Percentiles rank a stretch among this genome's conserved stretches.
Evolutionary conservation across 2,113 vertebrate genomes (phyloP).

Genomic region (Neodon shergylaensis): DNA sequence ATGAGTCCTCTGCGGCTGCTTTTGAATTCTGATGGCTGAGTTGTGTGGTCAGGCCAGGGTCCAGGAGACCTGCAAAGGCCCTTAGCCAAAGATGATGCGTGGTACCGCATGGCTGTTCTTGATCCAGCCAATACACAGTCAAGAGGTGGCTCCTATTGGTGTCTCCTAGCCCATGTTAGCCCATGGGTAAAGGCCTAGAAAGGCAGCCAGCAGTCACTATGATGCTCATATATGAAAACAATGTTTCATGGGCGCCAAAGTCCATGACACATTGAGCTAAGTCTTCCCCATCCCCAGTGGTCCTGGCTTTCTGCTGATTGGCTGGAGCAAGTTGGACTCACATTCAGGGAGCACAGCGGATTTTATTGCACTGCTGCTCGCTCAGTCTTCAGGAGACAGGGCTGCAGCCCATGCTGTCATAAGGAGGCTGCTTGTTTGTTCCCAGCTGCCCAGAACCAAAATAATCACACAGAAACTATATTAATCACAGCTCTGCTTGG

Average conservation of each 20-base stretch:
- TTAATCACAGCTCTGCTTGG: too few relatives aligned
- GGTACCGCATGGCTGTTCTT: not conserved
- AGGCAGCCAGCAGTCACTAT: fast-evolving
- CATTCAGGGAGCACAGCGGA: not conserved
- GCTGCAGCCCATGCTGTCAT: not conserved
- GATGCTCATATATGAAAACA: fast-evolving
- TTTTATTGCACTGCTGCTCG: fast-evolving
- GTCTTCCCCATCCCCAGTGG: fast-evolving
- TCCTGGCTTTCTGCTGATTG: too few relatives aligned
- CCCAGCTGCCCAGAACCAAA: too few relatives aligned
- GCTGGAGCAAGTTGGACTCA: fast-evolving
- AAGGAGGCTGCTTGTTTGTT: too few relatives aligned
- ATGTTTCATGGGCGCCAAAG: not conserved
- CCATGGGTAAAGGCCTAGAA: not conserved
- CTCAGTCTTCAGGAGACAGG: not conserved
- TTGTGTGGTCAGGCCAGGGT: not conserved
- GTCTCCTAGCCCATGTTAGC: not conserved
- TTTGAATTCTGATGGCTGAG: not conserved
- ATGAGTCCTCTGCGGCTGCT: too few relatives aligned
- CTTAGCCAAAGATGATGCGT: too few relatives aligned
- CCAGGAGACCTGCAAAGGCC: too few relatives aligned
- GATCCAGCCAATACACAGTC: too few relatives aligned
- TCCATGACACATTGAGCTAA: too few relatives aligned
- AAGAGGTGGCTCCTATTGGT: too few relatives aligned
- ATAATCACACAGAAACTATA: too few relatives aligned